Evolutionary conservation across 2,888 invertebrate genomes (phyloP), one percentile per base, ranked within the genome.

Genomic region (Proisotoma minuta): DNA sequence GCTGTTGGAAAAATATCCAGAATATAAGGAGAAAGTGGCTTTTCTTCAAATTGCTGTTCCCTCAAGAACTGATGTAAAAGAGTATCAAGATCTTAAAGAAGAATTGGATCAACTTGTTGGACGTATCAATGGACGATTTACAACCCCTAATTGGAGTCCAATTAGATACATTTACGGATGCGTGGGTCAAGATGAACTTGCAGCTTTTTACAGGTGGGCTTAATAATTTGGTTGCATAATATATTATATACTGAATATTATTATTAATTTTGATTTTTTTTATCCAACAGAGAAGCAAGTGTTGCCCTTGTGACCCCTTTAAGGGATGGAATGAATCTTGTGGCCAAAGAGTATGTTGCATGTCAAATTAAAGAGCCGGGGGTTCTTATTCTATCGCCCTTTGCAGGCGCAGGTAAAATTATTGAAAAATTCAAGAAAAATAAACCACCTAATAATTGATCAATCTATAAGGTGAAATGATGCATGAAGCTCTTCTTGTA

Each of bases 141-240:
- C 91, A 0, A 92, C 91, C 0, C 89, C 91, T 0, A 91, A 90
- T 77, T 93, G 93, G 93, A 91, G 92, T 0, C 93, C 93, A 0
- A 92, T 93, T 71, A 83, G 86, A 78, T 92, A 92, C 72, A 92
- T 92, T 72, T 92, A 89, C 76, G 92, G 91, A 10, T 91, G 89
- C 76, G 87, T 92, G 1, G 87, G 86, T 56, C 92, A 92, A 78
- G 87, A 89, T 58, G 90, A 91, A 75, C 78, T 92, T 49, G 91
- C 92, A 0, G 89, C 90, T 0, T 87, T 91, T 76, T 92, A 92
- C 77, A 82, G 91, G 72, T 69, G 22, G 18, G 34, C 3, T 40
- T 29, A 20, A 15, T 28, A 5, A 56, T 50, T 59, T 34, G 15
- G 4, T 49, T 48, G n/a, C 20, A 57, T 10, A 10, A 10, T 23